Evolutionary conservation across 2,113 vertebrate genomes (phyloP).

Genomic region (Hepsetus odoe): DNA sequence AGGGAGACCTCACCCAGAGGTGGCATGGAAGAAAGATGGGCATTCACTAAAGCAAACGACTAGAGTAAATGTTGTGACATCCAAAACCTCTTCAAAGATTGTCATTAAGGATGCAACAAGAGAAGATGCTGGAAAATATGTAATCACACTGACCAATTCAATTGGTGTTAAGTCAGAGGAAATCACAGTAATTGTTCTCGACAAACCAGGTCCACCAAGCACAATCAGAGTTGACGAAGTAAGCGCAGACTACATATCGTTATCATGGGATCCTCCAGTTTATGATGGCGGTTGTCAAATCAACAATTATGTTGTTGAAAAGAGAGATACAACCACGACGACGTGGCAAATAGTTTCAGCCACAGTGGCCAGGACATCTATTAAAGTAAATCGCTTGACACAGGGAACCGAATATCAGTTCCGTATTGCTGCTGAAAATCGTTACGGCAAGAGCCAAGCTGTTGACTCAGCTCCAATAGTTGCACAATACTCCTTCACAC

Average conservation of each 20-base stretch:
- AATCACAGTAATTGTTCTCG: slow-evolving; percentile 88
- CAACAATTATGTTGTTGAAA: slow-evolving; percentile 97
- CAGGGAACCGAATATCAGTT: slow-evolving; percentile 97
- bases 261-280: slow-evolving; percentile 92
- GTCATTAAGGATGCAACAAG: slow-evolving; percentile 89
- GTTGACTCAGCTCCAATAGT: slow-evolving; percentile 83
- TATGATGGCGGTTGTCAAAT: slow-evolving; percentile 98
- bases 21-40: slow-evolving; percentile 91
- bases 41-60: slow-evolving; percentile 90
- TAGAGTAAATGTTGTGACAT: slow-evolving; percentile 89
- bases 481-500: slow-evolving; percentile 94
- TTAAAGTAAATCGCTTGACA: slow-evolving; percentile 86
- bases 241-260: slow-evolving; percentile 87
- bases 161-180: slow-evolving; percentile 82
- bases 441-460: slow-evolving; percentile 91
- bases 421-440: slow-evolving; percentile 95
- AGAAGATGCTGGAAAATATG: slow-evolving; percentile 93
- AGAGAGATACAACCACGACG: slow-evolving; percentile 95
- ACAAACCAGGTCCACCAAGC: slow-evolving; percentile 91
- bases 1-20: slow-evolving; percentile 87
- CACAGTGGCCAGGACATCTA: slow-evolving; percentile 94
- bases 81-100: slow-evolving; percentile 86
- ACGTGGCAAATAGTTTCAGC: slow-evolving; percentile 92
- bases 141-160: slow-evolving; percentile 86
- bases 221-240: slow-evolving; percentile 89